Evolutionary conservation across 2,113 vertebrate genomes (phyloP), one percentile per base, ranked within the genome.

Genomic region (Periophthalmus modestus): DNA sequence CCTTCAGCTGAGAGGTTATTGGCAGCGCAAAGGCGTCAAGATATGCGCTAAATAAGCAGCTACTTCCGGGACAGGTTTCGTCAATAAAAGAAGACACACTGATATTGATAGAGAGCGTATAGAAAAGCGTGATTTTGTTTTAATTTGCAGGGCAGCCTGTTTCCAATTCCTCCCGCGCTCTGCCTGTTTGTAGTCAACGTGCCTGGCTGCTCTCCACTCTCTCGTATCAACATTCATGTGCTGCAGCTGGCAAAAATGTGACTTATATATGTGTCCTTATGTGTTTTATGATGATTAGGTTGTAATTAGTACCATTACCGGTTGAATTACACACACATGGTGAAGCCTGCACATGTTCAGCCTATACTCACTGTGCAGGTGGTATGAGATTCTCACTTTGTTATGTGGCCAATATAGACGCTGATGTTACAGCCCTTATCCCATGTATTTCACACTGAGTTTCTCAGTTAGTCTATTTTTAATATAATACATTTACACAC

Each of bases 1-100:
- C 92, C 91, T 92, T 86, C 89, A 72, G 50, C 82, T 46, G 75
- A 0, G 75, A 86, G 82, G 72, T 75, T 83, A 89, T 89, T 88
- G 87, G 89, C 74, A 80, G 77, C 74, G 66, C n/a, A 0, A 67
- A 65, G 11, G 28, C 9, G 13, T 2, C 2, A 84, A 78, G 77
- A 19, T 7, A 0, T 19, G 34, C 13, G 1, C 0, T 10, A 9
- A 0, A 0, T 13, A 0, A 0, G 0, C 2, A 0, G 2, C 0
- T 1, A 0, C 66, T 14, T 82, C 85, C 82, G 68, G 62, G 63
- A 2, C 0, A 14, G 0, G 0, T 3, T 15, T 57, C 13, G 1
- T 16, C n/a, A 34, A 70, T 58, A 36, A 81, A 73, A 9, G 0
- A 1, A 14, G 2, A 9, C 0, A 0, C 0, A 7, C 0, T 14